These are phyloP conservation scores for Hirundo rustica DNA, from an alignment of 2,797 vertebrate genomes.

Conservation along the genomic window DNA sequence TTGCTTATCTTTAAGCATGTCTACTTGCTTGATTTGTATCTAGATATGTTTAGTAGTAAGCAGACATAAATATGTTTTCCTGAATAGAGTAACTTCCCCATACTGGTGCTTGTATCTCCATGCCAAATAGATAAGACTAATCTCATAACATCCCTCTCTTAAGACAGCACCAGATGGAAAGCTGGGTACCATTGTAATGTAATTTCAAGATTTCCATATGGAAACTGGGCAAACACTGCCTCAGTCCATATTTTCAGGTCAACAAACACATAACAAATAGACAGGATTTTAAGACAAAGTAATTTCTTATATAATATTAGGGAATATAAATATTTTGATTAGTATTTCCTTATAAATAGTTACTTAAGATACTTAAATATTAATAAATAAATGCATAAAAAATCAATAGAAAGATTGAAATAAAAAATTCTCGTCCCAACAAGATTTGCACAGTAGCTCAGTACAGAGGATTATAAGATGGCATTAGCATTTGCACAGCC, in stretches of 20 bases:
- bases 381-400: constrained; percentile 79
- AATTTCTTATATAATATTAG: constrained; percentile 43
- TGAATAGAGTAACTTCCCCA: not conserved
- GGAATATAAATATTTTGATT: constrained; percentile 73
- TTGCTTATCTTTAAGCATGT: not conserved
- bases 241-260: constrained; percentile 35
- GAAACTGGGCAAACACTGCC: not conserved
- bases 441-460: not conserved
- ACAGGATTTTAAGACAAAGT: constrained; percentile 64
- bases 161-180: not conserved
- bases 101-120: not conserved
- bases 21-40: not conserved
- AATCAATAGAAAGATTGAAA: not conserved
- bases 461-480: not conserved
- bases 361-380: constrained; percentile 77
- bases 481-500: constrained; percentile 8
- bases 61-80: not conserved
- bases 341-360: constrained; percentile 76
- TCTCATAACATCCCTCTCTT: not conserved
- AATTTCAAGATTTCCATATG: constrained; percentile 8
- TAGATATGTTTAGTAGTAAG: not conserved
- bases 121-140: not conserved
- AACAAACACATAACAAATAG: constrained; percentile 54
- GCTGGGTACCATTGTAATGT: not conserved
- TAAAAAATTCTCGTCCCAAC: not conserved